Base-by-base conservation (phyloP, 2,888 invertebrate species). In the Artemia sp. region DNA sequence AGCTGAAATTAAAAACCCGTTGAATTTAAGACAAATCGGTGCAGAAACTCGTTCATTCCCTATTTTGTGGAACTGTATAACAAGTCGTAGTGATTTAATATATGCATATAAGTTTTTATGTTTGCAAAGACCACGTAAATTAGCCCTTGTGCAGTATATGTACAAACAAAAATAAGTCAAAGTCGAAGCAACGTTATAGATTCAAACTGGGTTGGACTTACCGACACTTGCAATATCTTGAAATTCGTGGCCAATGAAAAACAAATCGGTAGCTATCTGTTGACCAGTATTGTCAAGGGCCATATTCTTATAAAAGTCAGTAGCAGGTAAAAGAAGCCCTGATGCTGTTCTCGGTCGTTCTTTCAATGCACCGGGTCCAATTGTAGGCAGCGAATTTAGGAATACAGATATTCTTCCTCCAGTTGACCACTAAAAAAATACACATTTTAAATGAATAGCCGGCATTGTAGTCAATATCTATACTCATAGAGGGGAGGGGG, bases 201-300 rank as follows among this genome's bases (percentile, higher is more conserved):
- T 38, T 38, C 6, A 38, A 38, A 38, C 38, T 6, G 38, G 38
- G 38, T 38, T 38, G 3, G 38, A 83, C 86, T 81, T 77, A 91
- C 91, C 89, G 68, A 97, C 83, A 4, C 96, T 90, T 9, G 97
- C 92, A 71, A 98, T 80, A 80, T 99, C 98, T 67, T 89, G 85
- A 79, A 95, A 96, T 78, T 93, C 92, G 68, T 89, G 86, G 79
- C 92, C 94, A 72, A 98, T 81, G 73, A 96, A 80, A 81, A 98
- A 98, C 75, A 98, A 78, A 80, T 99, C 98, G 3, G 97, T 91
- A 8, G 94, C 92, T 69, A 96, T 86, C 79, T 97, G 96, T 76
- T 92, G 93, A 1, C 91, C 93, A 74, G 93, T 94, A 79, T 96
- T 97, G 78, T 98, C 96, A 68, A 98, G 79, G 0, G 98, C 94